Percentiles rank a stretch among this genome's conserved stretches.
phyloP scores from a whole-genome alignment of 2,888 invertebrate genomes.

The Autographa pulchrina region DNA sequence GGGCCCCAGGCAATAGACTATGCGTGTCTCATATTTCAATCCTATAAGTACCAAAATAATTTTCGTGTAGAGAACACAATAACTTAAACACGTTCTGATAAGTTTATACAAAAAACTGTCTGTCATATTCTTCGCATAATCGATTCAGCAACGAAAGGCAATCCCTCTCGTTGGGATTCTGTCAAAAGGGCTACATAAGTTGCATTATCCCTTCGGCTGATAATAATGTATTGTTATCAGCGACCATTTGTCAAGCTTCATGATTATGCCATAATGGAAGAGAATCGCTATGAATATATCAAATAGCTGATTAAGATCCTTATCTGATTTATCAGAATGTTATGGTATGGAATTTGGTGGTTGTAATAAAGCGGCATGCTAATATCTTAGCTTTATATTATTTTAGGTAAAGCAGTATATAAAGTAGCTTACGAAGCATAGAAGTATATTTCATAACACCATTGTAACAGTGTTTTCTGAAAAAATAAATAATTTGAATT shows the following conservation, averaged over 20 bases:
- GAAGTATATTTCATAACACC: too few relatives aligned
- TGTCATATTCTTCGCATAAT: background rate
- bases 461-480: too few relatives aligned
- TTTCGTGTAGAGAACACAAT: too few relatives aligned
- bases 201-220: slow-evolving; percentile 3
- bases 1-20: too few relatives aligned
- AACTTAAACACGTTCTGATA: background rate
- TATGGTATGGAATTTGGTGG: background rate
- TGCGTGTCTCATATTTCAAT: too few relatives aligned
- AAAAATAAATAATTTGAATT: too few relatives aligned
- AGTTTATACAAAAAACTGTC: background rate
- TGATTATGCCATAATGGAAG: slow-evolving; percentile 4
- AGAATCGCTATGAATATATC: slow-evolving; percentile 1
- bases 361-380: background rate
- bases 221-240: slow-evolving; percentile 4
- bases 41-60: too few relatives aligned
- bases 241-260: background rate
- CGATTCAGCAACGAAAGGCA: too few relatives aligned
- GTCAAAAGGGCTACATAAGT: slow-evolving; percentile 1
- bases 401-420: too few relatives aligned
- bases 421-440: too few relatives aligned
- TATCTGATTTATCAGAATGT: background rate
- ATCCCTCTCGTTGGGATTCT: slow-evolving; percentile 1
- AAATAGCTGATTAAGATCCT: background rate
- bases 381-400: too few relatives aligned